Evolutionary conservation across 1,140 invertebrate genomes (phyloP).

Genomic region (Oedothorax gibbosus): DNA sequence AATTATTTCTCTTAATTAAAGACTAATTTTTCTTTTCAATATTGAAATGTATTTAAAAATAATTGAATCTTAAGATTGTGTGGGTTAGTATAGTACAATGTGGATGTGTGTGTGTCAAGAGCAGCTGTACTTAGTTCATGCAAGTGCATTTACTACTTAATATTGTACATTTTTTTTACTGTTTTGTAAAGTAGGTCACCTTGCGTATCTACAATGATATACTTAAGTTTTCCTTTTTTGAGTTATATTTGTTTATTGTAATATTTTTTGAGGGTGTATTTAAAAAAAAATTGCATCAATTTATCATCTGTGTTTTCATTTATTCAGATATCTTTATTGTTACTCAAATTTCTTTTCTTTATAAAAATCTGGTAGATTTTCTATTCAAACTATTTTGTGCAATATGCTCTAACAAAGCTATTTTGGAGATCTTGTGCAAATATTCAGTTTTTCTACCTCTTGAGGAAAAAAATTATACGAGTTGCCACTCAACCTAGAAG

Average conservation of each 20-base stretch:
- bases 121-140: constrained; percentile 59
- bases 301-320: neutral
- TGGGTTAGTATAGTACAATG: constrained; percentile 37
- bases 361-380: constrained; percentile 7
- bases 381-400: neutral
- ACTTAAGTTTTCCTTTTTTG: constrained; percentile 41
- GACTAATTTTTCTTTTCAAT: too few relatives aligned
- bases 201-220: constrained; percentile 36
- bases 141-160: constrained; percentile 59
- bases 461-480: too few relatives aligned
- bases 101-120: constrained; percentile 10
- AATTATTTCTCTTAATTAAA: too few relatives aligned
- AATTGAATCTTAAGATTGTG: neutral
- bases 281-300: constrained; percentile 2
- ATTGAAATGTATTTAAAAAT: too few relatives aligned
- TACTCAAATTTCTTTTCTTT: constrained; percentile 8
- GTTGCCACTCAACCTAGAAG: too few relatives aligned
- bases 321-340: constrained; percentile 7
- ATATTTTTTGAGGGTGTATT: constrained; percentile 17
- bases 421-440: too few relatives aligned
- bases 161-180: constrained; percentile 54
- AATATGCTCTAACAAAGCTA: neutral
- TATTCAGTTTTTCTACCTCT: too few relatives aligned
- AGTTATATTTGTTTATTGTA: constrained; percentile 37
- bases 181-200: constrained; percentile 53